A percentile compares a stretch with the other conserved stretches of the same genome.
These are phyloP conservation scores for Ichneumoninae sp. DNA, from an alignment of 2,888 invertebrate genomes.

Conservation along the genomic window DNA sequence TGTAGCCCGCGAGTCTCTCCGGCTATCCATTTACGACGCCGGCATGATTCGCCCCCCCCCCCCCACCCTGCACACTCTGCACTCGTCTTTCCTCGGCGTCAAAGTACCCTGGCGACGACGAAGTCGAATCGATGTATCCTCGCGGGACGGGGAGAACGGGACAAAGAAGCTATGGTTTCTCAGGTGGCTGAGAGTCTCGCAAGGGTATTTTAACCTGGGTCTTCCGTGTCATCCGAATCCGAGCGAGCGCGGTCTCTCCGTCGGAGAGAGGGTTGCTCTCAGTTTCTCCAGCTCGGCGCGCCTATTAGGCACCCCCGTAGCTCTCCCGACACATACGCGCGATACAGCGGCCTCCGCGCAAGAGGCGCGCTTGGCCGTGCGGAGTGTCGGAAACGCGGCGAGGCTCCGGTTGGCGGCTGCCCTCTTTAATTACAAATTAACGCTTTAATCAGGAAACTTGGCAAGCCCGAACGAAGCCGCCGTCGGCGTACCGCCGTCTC, in stretches of 20 bases:
- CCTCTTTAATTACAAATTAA: constrained; percentile 81
- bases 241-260: constrained; percentile 16
- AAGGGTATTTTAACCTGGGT: constrained; percentile 8
- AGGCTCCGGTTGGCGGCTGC: constrained; percentile 62
- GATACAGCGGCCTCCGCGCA: background rate
- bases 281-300: background rate
- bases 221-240: constrained; percentile 30
- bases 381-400: constrained; percentile 31
- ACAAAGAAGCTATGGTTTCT: constrained; percentile 23
- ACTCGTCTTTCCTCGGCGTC: constrained; percentile 25
- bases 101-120: constrained; percentile 21
- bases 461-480: constrained; percentile 69
- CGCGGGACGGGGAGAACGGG: constrained; percentile 3
- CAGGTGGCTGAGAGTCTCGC: background rate
- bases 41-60: constrained; percentile 2
- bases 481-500: constrained; percentile 32
- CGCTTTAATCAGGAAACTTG: constrained; percentile 82
- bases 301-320: constrained; percentile 23
- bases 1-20: constrained; percentile 18
- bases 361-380: constrained; percentile 11
- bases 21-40: constrained; percentile 28
- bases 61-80: background rate
- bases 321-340: constrained; percentile 39
- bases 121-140: constrained; percentile 22
- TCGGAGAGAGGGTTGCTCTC: background rate